A percentile compares a stretch with the other conserved stretches of the same genome.
Evolutionary conservation across 2,113 vertebrate genomes (phyloP).

Genomic region (Paracanthobrama guichenoti): DNA sequence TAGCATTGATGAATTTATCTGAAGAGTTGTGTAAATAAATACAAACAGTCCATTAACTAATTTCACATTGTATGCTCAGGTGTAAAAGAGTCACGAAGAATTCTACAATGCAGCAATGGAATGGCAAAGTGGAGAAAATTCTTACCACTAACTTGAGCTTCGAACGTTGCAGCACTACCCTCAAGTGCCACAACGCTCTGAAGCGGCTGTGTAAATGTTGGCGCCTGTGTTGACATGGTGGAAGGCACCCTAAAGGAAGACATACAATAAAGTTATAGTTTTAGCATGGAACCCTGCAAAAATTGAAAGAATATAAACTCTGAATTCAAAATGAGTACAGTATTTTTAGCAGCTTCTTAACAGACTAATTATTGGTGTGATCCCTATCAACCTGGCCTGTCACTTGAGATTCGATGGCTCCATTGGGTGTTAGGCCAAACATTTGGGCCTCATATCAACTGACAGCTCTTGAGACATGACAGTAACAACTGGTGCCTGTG

Average conservation of each 20-base stretch:
- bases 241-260: constrained; percentile 83
- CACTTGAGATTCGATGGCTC: constrained; percentile 54
- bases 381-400: constrained; percentile 48
- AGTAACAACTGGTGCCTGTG: constrained; percentile 69
- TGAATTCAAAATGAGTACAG: not conserved
- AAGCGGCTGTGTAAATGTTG: constrained; percentile 93
- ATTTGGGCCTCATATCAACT: constrained; percentile 37
- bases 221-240: constrained; percentile 92
- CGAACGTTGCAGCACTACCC: constrained; percentile 99
- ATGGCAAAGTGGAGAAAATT: not conserved
- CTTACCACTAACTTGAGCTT: constrained; percentile 99
- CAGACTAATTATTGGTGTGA: constrained; percentile 31
- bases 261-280: constrained; percentile 26
- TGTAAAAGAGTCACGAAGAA: not conserved
- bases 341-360: constrained; percentile 49
- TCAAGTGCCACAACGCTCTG: constrained; percentile 99
- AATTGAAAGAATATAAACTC: not conserved
- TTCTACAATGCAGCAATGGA: not conserved
- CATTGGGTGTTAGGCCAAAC: constrained; percentile 52
- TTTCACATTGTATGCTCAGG: not conserved
- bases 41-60: not conserved
- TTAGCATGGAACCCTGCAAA: not conserved
- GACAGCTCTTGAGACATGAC: constrained; percentile 65
- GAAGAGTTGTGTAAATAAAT: not conserved
- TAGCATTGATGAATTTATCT: too few species aligned